Conservation (phyloP, 2,113 vertebrate species). For the Python bivittatus region DNA sequence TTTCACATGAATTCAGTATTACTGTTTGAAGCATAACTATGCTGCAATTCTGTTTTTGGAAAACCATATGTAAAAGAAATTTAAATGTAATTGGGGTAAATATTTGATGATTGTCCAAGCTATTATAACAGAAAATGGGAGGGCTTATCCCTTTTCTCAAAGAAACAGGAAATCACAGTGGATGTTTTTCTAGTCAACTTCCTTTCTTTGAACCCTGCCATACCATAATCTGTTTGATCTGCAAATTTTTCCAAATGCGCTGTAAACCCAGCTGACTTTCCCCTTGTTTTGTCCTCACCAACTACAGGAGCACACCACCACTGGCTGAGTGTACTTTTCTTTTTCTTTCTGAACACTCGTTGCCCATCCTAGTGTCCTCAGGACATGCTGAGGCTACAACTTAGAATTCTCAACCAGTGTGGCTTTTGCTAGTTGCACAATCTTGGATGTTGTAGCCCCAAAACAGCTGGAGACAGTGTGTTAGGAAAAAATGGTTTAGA, state of each 20-base stretch:
- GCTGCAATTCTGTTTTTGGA: background rate
- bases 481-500: background rate
- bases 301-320: background rate
- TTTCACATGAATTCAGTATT: background rate
- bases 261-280: background rate
- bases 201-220: background rate
- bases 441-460: background rate
- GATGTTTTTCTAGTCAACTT: background rate
- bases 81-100: background rate
- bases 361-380: background rate
- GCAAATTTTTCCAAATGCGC: background rate
- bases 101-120: background rate
- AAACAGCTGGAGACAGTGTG: background rate
- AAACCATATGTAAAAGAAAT: background rate
- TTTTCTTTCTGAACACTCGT: background rate
- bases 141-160: background rate
- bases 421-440: background rate
- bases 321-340: background rate
- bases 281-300: background rate
- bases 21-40: background rate
- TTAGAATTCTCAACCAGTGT: background rate
- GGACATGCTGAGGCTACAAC: background rate
- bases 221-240: background rate
- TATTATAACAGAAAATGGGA: background rate
- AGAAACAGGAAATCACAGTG: background rate